phyloP scores from a whole-genome alignment of 2,113 vertebrate species.

The Talpa occidentalis region DNA sequence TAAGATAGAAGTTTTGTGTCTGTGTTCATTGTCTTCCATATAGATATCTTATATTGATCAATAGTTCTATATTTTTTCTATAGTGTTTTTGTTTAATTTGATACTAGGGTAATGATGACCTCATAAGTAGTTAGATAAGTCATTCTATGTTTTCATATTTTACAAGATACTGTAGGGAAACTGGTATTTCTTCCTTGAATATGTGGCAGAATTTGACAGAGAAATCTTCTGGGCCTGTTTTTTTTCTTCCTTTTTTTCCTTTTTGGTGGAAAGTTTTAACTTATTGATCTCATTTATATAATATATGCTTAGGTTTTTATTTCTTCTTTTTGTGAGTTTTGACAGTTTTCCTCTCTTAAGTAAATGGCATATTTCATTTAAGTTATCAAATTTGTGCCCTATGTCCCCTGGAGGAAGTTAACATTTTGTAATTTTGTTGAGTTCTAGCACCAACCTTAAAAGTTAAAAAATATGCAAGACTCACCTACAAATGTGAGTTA shows the following conservation, averaged over 20 bases:
- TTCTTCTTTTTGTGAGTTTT: not conserved
- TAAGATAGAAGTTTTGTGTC: not conserved
- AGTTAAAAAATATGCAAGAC: not conserved
- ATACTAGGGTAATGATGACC: not conserved
- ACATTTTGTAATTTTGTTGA: not conserved
- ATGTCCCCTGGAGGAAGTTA: not conserved
- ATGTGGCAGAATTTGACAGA: not conserved
- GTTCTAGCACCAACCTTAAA: not conserved
- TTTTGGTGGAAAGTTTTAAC: not conserved
- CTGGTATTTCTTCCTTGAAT: not conserved
- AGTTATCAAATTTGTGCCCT: not conserved
- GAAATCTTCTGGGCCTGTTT: not conserved
- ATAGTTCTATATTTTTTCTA: not conserved
- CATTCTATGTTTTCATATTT: not conserved
- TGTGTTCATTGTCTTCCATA: not conserved
- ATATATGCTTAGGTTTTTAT: not conserved
- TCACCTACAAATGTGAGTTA: not conserved
- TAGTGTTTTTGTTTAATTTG: not conserved
- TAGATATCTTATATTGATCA: not conserved
- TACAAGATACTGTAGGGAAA: not conserved
- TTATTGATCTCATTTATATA: not conserved
- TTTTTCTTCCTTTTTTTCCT: not conserved
- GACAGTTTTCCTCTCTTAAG: not conserved
- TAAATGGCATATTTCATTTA: not conserved
- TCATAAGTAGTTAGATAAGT: not conserved